Percentiles rank a stretch among this genome's conserved stretches.
Conservation (phyloP, 2,113 vertebrate species). For the Myrmecophaga tridactyla region DNA sequence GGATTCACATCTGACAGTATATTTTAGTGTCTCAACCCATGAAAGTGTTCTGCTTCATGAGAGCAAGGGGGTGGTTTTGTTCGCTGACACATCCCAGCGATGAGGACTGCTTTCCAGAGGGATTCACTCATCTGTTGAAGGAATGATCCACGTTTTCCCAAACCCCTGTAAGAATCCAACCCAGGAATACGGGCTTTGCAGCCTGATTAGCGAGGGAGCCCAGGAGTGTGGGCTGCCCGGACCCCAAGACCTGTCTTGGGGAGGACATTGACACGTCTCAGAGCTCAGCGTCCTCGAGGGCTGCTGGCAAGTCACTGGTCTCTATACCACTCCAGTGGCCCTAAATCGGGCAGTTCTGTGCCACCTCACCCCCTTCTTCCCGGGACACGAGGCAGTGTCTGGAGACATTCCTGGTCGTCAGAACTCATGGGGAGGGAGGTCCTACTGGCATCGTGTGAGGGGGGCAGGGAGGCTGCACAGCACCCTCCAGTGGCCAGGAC, state of each 20-base stretch:
- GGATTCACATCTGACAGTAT: accelerated
- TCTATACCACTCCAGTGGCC: accelerated
- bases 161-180: too few species aligned
- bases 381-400: not conserved
- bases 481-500: not conserved
- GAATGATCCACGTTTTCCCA: too few species aligned
- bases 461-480: too few species aligned
- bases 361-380: too few species aligned
- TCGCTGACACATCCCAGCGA: not conserved
- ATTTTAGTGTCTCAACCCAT: accelerated
- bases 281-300: not conserved
- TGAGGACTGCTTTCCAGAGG: not conserved
- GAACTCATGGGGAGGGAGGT: not conserved
- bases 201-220: too few species aligned
- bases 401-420: too few species aligned
- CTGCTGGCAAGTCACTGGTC: not conserved
- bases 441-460: too few species aligned
- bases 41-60: accelerated
- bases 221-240: accelerated
- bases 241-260: too few species aligned
- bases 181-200: not conserved
- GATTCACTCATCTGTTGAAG: accelerated
- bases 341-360: not conserved
- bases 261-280: accelerated
- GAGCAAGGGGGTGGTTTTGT: not conserved